phyloP scores from a whole-genome alignment of 2,113 vertebrate genomes.

The Seriola dumerili region DNA sequence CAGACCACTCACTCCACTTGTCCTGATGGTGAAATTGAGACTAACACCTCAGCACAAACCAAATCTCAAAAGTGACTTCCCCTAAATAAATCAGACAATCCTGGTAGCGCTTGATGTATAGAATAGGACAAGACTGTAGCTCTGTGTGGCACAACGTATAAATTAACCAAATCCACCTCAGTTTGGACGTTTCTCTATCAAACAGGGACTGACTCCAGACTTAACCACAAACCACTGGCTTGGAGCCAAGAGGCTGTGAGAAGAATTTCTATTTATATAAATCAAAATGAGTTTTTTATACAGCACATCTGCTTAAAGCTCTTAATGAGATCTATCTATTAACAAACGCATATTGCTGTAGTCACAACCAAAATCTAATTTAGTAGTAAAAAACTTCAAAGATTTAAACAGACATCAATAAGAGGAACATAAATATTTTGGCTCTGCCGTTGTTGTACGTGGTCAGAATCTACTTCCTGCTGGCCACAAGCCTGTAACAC shows the following conservation, averaged over 20 bases:
- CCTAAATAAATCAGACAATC: background rate
- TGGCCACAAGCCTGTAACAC: conserved; percentile 20
- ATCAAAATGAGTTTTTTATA: conserved; percentile 26
- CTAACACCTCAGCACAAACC: background rate
- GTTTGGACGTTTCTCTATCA: background rate
- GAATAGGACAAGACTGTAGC: background rate
- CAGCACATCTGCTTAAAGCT: conserved; percentile 21
- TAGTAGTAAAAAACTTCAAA: conserved; percentile 26
- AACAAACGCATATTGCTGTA: conserved; percentile 19
- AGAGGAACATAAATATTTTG: conserved; percentile 25
- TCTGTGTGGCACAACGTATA: background rate
- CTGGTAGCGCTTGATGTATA: background rate
- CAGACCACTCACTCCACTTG: background rate
- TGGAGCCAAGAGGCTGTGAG: conserved; percentile 9
- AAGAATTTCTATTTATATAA: conserved; percentile 4
- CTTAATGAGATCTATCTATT: conserved; percentile 10
- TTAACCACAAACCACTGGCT: conserved; percentile 10
- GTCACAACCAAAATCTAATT: conserved; percentile 32
- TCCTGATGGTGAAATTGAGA: background rate
- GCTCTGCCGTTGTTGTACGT: conserved; percentile 26
- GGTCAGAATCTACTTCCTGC: conserved; percentile 36
- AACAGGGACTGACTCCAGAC: conserved; percentile 10
- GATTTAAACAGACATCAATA: conserved; percentile 43
- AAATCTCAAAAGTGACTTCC: background rate
- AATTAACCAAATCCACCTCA: background rate